phyloP scores from a whole-genome alignment of 92 coral and sea anemone genomes.

The Epizoanthus illoricatus region DNA sequence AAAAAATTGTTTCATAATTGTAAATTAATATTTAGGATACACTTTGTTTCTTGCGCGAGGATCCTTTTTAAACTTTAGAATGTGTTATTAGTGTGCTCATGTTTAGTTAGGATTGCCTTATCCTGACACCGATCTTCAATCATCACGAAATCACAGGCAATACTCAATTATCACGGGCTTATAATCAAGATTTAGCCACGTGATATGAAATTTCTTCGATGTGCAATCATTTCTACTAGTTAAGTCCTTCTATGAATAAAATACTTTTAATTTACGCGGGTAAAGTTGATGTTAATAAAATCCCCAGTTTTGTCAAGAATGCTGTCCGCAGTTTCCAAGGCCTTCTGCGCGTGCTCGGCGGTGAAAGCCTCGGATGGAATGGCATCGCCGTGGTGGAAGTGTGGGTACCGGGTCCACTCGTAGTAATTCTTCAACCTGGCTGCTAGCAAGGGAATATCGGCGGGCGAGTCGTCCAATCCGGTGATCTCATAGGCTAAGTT shows the following conservation, averaged over 20 bases:
- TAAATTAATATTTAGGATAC: no score
- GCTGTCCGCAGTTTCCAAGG: conserved; percentile 65
- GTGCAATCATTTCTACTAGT: no score
- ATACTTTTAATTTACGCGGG: conserved; percentile 41
- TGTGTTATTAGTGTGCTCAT: no score
- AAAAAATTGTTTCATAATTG: no score
- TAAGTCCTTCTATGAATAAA: not conserved
- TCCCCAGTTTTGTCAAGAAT: conserved; percentile 64
- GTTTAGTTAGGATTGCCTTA: no score
- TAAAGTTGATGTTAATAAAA: conserved; percentile 67
- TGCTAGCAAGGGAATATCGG: conserved; percentile 76
- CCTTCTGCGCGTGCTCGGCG: conserved; percentile 77
- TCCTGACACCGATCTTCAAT: no score
- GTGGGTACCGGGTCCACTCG: conserved; percentile 92
- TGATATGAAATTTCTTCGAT: no score
- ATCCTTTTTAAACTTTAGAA: no score
- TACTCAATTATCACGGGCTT: no score
- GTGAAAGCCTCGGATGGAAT: conserved; percentile 85
- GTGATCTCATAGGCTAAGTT: conserved; percentile 87
- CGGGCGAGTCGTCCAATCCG: conserved; percentile 78
- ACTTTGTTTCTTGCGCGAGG: no score
- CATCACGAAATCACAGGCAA: no score
- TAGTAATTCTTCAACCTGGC: conserved; percentile 84
- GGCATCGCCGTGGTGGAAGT: conserved; percentile 76
- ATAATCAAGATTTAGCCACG: no score